Conservation (phyloP, 2,888 invertebrate species). For the Ctena decussata region DNA sequence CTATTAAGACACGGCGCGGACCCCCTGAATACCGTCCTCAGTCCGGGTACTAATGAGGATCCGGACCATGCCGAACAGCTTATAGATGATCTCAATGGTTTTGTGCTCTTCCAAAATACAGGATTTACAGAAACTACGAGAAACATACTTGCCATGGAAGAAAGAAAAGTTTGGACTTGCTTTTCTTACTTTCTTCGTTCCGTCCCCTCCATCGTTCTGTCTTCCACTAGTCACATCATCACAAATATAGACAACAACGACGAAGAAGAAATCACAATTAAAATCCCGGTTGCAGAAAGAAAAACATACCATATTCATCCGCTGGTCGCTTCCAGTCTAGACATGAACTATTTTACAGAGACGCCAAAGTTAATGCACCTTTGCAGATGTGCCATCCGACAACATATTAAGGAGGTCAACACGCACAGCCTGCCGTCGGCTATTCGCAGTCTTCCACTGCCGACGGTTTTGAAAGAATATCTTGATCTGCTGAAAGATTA, state of each 20-base stretch:
- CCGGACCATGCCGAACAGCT: slow-evolving; percentile 64
- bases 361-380: slow-evolving; percentile 63
- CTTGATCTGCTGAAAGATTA: slow-evolving; percentile 63
- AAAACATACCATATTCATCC: slow-evolving; percentile 65
- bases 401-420: slow-evolving; percentile 11
- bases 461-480: slow-evolving; percentile 60
- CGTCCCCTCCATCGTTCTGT: slow-evolving; percentile 49
- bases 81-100: slow-evolving; percentile 69
- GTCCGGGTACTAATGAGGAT: slow-evolving; percentile 21
- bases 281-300: background rate
- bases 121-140: slow-evolving; percentile 59
- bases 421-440: slow-evolving; percentile 53
- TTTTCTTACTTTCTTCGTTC: slow-evolving; percentile 60
- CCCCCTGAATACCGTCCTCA: slow-evolving; percentile 39
- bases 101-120: slow-evolving; percentile 69
- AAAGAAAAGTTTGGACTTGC: slow-evolving; percentile 60
- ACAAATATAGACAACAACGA: slow-evolving; percentile 21
- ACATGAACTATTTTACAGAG: slow-evolving; percentile 47
- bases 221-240: slow-evolving; percentile 58
- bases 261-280: background rate
- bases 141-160: slow-evolving; percentile 58
- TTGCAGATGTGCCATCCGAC: slow-evolving; percentile 59
- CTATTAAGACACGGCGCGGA: slow-evolving; percentile 70
- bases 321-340: slow-evolving; percentile 47
- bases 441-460: slow-evolving; percentile 61